phyloP scores from a whole-genome alignment of 1,140 invertebrate genomes.

The Ooceraea biroi region DNA sequence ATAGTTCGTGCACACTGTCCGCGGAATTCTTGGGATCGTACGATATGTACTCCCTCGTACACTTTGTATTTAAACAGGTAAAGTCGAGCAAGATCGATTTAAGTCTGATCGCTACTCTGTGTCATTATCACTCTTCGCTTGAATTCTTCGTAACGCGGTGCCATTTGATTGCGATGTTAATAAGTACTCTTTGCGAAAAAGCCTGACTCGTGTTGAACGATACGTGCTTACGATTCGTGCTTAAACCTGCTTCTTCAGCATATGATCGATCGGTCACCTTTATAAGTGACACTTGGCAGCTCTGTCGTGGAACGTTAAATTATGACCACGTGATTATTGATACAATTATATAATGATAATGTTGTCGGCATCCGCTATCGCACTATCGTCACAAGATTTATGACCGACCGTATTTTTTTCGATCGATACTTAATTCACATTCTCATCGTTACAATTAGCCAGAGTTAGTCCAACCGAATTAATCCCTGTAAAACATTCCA shows the following conservation, averaged over 20 bases:
- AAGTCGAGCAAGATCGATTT: neutral
- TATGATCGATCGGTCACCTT: slow-evolving; percentile 3
- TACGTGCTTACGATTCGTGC: neutral
- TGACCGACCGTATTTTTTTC: slow-evolving; percentile 1
- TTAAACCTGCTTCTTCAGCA: neutral
- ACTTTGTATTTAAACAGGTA: neutral
- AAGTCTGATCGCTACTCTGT: neutral
- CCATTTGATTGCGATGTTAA: neutral
- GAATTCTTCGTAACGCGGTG: neutral
- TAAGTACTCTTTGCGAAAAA: neutral
- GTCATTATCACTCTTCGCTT: neutral
- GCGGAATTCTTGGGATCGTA: neutral
- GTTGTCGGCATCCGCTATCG: slow-evolving; percentile 31
- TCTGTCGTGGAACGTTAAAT: slow-evolving; percentile 4
- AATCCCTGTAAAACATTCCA: neutral
- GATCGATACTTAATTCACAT: neutral
- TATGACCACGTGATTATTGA: slow-evolving; percentile 18
- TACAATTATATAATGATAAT: slow-evolving; percentile 30
- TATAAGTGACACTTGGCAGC: slow-evolving; percentile 4
- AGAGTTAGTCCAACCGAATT: neutral
- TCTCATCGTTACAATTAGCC: slow-evolving; percentile 20
- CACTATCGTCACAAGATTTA: slow-evolving; percentile 29
- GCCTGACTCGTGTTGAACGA: neutral
- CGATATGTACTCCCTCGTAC: too few species aligned
- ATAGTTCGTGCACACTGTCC: neutral